Percentiles rank a stretch among this genome's conserved stretches.
phyloP scores from a whole-genome alignment of 1,140 invertebrate species.

The Sinonovacula constricta region DNA sequence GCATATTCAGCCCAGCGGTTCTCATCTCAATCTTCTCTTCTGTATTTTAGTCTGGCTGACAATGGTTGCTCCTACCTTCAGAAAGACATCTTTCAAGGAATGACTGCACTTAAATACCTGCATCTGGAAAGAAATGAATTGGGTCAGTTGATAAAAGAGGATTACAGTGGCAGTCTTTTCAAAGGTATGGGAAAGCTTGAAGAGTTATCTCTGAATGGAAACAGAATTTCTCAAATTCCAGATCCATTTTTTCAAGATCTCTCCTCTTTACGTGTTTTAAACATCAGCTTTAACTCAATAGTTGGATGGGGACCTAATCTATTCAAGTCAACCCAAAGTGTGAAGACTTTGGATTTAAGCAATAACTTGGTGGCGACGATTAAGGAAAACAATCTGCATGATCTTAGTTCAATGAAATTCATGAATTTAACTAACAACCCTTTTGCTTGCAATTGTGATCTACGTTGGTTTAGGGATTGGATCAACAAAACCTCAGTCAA shows the following conservation, averaged over 20 bases:
- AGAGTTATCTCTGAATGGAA: conserved; percentile 56
- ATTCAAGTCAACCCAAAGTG: conserved; percentile 43
- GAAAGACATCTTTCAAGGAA: conserved; percentile 43
- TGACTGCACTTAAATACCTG: conserved; percentile 54
- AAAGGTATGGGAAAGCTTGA: conserved; percentile 53
- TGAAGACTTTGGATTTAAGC: conserved; percentile 56
- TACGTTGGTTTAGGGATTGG: conserved; percentile 69
- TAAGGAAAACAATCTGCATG: conserved; percentile 54
- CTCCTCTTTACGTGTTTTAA: conserved; percentile 40
- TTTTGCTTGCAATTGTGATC: conserved; percentile 67
- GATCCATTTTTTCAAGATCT: conserved; percentile 57
- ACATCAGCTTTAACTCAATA: conserved; percentile 57
- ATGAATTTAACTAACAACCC: conserved; percentile 64
- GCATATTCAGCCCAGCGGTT: conserved; percentile 48
- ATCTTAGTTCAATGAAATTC: conserved; percentile 48
- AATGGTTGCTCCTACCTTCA: conserved; percentile 56
- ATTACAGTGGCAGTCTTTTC: conserved; percentile 54
- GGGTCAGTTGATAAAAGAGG: conserved; percentile 46
- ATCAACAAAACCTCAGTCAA: conserved; percentile 57
- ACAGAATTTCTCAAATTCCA: conserved; percentile 51
- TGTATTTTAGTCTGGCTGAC: conserved; percentile 60
- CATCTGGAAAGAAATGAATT: conserved; percentile 62
- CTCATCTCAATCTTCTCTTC: conserved; percentile 44
- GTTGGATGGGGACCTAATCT: conserved; percentile 57
- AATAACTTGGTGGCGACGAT: conserved; percentile 62